Evolutionary conservation across 2,113 vertebrate species (phyloP).

Genomic region (Lichenostomus cassidix): DNA sequence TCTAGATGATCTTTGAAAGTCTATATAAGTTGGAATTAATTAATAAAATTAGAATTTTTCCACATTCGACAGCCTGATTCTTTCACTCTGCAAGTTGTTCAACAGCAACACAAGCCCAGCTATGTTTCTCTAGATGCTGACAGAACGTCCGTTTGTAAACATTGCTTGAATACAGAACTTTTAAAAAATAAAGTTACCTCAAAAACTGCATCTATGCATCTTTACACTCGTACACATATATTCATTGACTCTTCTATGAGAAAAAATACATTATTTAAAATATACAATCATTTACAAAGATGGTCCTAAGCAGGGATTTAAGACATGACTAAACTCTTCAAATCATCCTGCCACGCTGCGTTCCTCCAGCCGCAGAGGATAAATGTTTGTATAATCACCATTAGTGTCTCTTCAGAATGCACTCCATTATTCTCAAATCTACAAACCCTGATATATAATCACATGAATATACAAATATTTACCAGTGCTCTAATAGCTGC

Average conservation of each 20-base stretch:
- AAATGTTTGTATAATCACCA: background rate
- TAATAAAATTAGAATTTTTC: too few relatives aligned
- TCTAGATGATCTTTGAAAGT: too few relatives aligned
- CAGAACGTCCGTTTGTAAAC: rapidly evolving
- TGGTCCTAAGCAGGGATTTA: background rate
- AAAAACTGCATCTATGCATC: background rate
- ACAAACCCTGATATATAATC: background rate
- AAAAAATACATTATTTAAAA: background rate
- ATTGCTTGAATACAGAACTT: background rate
- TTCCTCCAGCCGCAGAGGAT: background rate
- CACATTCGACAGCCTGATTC: too few relatives aligned
- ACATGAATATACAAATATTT: background rate
- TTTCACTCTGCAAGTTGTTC: too few relatives aligned
- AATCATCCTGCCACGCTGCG: background rate
- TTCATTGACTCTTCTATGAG: background rate
- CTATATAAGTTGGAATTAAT: too few relatives aligned
- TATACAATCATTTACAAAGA: background rate
- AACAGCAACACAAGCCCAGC: too few relatives aligned
- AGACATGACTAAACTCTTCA: background rate
- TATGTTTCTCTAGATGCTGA: rapidly evolving
- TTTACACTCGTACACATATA: background rate
- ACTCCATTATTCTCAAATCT: background rate
- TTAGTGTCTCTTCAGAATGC: background rate
- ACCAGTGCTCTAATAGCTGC: background rate
- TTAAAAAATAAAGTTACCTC: background rate